A percentile compares a stretch with the other conserved stretches of the same genome.
phyloP scores from a whole-genome alignment of 2,113 vertebrate genomes.

The Solea solea region DNA sequence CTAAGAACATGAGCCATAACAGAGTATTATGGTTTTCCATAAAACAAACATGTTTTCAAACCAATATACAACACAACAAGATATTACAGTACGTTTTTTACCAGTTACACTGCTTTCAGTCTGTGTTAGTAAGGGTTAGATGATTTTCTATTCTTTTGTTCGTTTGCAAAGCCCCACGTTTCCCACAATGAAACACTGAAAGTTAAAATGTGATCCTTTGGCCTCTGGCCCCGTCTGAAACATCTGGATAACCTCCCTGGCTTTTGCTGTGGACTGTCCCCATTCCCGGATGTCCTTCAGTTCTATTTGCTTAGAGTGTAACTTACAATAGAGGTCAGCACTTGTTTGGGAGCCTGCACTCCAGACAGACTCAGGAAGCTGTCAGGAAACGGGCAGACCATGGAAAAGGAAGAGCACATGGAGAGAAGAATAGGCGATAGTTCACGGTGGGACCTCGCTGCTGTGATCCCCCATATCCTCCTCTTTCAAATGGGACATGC shows the following conservation, averaged over 20 bases:
- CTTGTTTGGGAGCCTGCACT: constrained; percentile 37
- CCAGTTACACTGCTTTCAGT: too few species aligned
- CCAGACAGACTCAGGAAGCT: constrained; percentile 61
- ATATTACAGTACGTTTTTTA: too few species aligned
- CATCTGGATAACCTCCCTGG: constrained; percentile 49
- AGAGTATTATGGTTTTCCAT: too few species aligned
- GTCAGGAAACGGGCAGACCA: constrained; percentile 68
- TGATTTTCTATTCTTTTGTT: background rate
- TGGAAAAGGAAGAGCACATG: constrained; percentile 69
- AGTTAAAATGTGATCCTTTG: background rate
- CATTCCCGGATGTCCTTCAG: constrained; percentile 59
- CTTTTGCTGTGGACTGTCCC: constrained; percentile 23
- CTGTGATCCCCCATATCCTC: constrained; percentile 32
- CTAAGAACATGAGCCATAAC: too few species aligned
- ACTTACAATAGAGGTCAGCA: constrained; percentile 72
- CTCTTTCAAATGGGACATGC: constrained; percentile 20
- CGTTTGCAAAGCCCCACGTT: background rate
- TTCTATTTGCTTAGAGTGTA: constrained; percentile 62
- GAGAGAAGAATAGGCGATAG: constrained; percentile 56
- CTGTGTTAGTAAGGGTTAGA: too few species aligned
- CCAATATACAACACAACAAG: too few species aligned
- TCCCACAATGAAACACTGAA: background rate
- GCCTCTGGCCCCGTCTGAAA: constrained; percentile 16
- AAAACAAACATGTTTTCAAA: too few species aligned
- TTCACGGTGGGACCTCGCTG: constrained; percentile 19